Evolutionary conservation across 1,140 invertebrate species (phyloP), one percentile per base, ranked within the genome.

Genomic region (Drosophila varians): DNA sequence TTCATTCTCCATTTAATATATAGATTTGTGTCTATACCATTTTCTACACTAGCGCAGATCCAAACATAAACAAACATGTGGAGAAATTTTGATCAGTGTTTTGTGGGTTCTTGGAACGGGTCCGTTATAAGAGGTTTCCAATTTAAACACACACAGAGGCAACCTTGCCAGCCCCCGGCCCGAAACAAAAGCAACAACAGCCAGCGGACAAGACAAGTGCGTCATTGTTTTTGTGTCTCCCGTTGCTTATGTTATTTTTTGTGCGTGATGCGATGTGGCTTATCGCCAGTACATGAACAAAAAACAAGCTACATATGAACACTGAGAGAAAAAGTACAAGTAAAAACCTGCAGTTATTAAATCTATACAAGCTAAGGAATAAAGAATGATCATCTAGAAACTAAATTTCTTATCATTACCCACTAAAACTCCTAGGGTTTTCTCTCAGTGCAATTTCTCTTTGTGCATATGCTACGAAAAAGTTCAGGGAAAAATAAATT

Each of bases 181-280:
- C n/a, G 21, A 21, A 21, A 21, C 21, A 42, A 42, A 16, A 71
- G 40, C 26, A 58, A 55, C 42, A 51, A 47, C 25, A 65, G 43
- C 34, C 11, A 64, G 23, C 28, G 65, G 26, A 40, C 25, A 55
- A 42, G 46, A 75, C 79, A 86, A 87, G 82, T 86, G 82, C 77
- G 82, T 87, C 82, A 80, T 87, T 87, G 60, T 87, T 76, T 76
- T 65, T 74, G 53, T 57, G 38, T 34, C 25, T 55, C 23, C 34
- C 23, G 43, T 52, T 49, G 48, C 19, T 56, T 11, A 25, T 42
- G 3, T 42, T 52, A 11, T 25, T 60, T 61, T 34, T 31, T 38
- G 4, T 47, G 65, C 42, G 23, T 47, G 61, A 56, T 70, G 46
- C 54, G 56, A 38, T 71, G 49, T 47, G 31, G 47, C 45, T 71